phyloP scores from a whole-genome alignment of 2,888 invertebrate genomes.

The Oasisia sp. region DNA sequence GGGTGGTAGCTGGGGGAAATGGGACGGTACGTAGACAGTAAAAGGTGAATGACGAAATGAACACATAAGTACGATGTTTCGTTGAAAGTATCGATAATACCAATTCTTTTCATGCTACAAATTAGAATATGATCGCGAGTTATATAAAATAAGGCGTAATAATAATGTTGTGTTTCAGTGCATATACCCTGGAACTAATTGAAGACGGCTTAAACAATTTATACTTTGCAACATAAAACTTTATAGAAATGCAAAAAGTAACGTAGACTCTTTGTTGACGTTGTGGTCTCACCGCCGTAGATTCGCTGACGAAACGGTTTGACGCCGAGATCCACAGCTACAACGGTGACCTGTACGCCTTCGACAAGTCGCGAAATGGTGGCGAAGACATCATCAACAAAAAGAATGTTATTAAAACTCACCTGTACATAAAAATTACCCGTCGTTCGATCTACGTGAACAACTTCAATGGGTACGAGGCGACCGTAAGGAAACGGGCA shows the following conservation, averaged over 20 bases:
- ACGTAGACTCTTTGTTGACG: background rate
- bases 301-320: background rate
- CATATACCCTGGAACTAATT: too few relatives aligned
- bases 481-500: background rate
- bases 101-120: too few relatives aligned
- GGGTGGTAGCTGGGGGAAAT: too few relatives aligned
- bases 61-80: too few relatives aligned
- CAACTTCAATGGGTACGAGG: background rate
- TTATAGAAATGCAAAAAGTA: background rate
- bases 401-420: background rate
- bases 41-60: too few relatives aligned
- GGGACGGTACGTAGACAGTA: too few relatives aligned
- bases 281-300: background rate
- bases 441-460: background rate
- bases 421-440: background rate
- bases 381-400: background rate
- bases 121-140: too few relatives aligned
- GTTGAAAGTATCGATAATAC: too few relatives aligned
- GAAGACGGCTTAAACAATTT: background rate
- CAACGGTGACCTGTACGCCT: background rate
- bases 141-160: too few relatives aligned
- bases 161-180: too few relatives aligned
- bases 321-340: constrained; percentile 13
- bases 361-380: background rate
- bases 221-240: background rate